Evolutionary conservation across 2,888 invertebrate genomes (phyloP).

Genomic region (Ephialtes manifestator): DNA sequence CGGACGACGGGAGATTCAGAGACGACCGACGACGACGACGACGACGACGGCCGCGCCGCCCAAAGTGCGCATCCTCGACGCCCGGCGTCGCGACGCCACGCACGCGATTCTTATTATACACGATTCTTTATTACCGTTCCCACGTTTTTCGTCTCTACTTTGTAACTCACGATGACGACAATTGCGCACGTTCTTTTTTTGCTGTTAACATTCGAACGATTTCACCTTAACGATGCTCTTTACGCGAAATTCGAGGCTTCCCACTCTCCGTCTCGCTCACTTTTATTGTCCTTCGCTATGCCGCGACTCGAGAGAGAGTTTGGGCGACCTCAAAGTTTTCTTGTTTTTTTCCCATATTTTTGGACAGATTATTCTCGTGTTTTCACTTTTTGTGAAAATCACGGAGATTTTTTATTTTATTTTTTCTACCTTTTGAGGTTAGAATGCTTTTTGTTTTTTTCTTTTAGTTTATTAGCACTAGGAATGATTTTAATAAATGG

Average conservation of each 20-base stretch:
- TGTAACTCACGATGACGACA: background rate
- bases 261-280: constrained; percentile 10
- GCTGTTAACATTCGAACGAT: background rate
- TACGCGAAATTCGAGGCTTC: background rate
- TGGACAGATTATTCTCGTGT: too few relatives aligned
- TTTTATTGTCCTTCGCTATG: constrained; percentile 15
- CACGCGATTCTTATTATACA: constrained; percentile 45
- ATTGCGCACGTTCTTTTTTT: background rate
- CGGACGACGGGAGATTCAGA: constrained; percentile 8
- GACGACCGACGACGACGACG: constrained; percentile 19
- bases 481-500: too few relatives aligned
- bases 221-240: too few relatives aligned
- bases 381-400: too few relatives aligned
- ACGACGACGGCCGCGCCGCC: constrained; percentile 28
- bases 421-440: too few relatives aligned
- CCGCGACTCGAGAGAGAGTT: background rate
- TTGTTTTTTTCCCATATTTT: too few relatives aligned
- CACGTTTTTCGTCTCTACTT: background rate
- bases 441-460: too few relatives aligned
- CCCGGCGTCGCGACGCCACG: constrained; percentile 60
- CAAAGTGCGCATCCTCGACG: constrained; percentile 47
- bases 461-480: too few relatives aligned
- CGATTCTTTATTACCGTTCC: background rate
- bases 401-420: too few relatives aligned
- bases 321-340: too few relatives aligned